Conservation (phyloP, 2,888 invertebrate species). For the Clanis bilineata region DNA sequence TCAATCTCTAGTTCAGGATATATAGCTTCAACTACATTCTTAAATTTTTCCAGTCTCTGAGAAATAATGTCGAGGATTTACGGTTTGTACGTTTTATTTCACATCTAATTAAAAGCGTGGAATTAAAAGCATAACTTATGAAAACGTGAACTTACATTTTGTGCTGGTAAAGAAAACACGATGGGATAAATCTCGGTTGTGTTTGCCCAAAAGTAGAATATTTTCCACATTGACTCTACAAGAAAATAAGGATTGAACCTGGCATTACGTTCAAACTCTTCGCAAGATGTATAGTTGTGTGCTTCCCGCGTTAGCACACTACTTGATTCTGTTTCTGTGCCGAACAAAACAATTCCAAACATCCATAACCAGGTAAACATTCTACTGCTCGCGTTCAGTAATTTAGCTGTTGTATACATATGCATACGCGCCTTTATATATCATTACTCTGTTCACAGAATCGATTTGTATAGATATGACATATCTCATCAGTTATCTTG, state of each 20-base stretch:
- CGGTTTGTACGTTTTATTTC: not conserved
- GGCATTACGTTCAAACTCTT: conserved; percentile 61
- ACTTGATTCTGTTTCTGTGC: conserved; percentile 28
- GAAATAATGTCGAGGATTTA: conserved; percentile 17
- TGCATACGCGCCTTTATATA: conserved; percentile 42
- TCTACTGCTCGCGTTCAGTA: conserved; percentile 46
- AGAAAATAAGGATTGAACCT: conserved; percentile 55
- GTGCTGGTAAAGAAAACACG: conserved; percentile 53
- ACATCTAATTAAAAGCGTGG: not conserved
- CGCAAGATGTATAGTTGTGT: conserved; percentile 54
- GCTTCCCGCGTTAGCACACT: conserved; percentile 20
- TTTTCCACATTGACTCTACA: conserved; percentile 63
- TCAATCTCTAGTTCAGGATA: conserved; percentile 45
- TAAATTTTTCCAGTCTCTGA: conserved; percentile 53
- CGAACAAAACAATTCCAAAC: conserved; percentile 52
- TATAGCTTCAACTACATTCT: conserved; percentile 43
- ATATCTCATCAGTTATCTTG: not conserved
- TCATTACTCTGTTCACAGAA: conserved; percentile 41
- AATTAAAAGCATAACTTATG: conserved; percentile 13
- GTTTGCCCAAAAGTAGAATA: conserved; percentile 67
- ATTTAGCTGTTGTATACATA: conserved; percentile 49
- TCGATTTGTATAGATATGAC: conserved; percentile 29
- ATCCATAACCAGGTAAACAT: conserved; percentile 61
- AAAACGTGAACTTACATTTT: conserved; percentile 45
- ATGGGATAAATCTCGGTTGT: conserved; percentile 56